phyloP scores from a whole-genome alignment of 2,888 invertebrate genomes.

The Eilema griseolum region DNA sequence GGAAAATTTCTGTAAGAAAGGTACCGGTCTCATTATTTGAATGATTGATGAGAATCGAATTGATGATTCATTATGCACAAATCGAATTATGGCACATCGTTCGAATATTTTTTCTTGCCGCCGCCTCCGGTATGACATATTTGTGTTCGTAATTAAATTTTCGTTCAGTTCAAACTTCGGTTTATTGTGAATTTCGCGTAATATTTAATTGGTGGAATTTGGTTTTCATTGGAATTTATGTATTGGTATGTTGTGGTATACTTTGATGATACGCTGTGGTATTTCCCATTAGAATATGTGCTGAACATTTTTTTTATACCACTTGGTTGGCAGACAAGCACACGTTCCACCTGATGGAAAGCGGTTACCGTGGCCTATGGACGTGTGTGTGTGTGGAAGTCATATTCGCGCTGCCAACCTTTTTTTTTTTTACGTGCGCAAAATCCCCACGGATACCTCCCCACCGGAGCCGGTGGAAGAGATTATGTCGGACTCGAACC shows the following conservation, averaged over 20 bases:
- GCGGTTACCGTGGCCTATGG: too few species aligned
- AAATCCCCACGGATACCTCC: too few species aligned
- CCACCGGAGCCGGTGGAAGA: too few species aligned
- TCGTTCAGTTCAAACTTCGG: neutral
- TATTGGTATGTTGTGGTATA: neutral
- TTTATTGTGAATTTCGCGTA: neutral
- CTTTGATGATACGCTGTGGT: too few species aligned
- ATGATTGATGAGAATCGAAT: slow-evolving; percentile 51
- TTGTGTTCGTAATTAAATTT: slow-evolving; percentile 5
- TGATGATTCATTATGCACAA: slow-evolving; percentile 49
- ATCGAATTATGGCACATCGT: slow-evolving; percentile 35
- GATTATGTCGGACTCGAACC: too few species aligned
- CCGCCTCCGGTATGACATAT: slow-evolving; percentile 1
- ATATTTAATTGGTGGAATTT: neutral
- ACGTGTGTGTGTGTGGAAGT: too few species aligned
- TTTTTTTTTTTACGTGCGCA: too few species aligned
- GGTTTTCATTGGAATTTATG: neutral
- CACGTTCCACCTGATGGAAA: too few species aligned
- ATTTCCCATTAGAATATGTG: too few species aligned
- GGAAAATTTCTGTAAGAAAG: slow-evolving; percentile 26
- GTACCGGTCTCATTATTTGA: slow-evolving; percentile 42
- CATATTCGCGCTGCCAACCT: too few species aligned
- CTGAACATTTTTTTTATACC: too few species aligned
- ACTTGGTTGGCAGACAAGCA: too few species aligned
- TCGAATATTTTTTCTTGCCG: slow-evolving; percentile 26